phyloP scores from a whole-genome alignment of 2,797 vertebrate genomes.

The Melopsittacus undulatus region DNA sequence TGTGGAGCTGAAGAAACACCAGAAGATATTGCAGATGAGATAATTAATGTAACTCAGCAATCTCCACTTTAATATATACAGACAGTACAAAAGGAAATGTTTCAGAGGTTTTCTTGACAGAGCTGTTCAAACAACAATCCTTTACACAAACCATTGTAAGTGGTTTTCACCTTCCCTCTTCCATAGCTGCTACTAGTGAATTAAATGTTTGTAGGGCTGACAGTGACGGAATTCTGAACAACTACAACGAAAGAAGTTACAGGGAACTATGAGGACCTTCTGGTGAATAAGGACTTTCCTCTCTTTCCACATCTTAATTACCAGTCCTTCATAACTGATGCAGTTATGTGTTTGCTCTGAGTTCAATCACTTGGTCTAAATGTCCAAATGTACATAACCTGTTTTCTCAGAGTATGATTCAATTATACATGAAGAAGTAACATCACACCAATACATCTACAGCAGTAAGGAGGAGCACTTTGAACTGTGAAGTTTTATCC shows the following conservation, averaged over 20 bases:
- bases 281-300: not conserved
- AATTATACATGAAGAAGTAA: not conserved
- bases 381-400: not conserved
- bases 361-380: not conserved
- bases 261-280: not conserved
- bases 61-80: not conserved
- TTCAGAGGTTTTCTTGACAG: not conserved
- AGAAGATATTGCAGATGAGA: not conserved
- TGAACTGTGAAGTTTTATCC: not conserved
- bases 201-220: not conserved
- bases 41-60: not conserved
- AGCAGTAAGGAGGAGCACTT: not conserved
- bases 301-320: not conserved
- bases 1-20: constrained; percentile 18
- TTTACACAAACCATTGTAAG: not conserved
- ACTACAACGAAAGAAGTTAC: not conserved
- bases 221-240: not conserved
- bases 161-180: not conserved
- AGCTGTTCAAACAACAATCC: not conserved
- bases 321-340: not conserved
- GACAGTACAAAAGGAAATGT: not conserved
- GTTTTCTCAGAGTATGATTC: not conserved
- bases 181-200: not conserved
- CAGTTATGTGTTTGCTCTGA: not conserved
- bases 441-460: not conserved